Conservation (phyloP, 2,888 invertebrate genomes). For the Sipha maydis region DNA sequence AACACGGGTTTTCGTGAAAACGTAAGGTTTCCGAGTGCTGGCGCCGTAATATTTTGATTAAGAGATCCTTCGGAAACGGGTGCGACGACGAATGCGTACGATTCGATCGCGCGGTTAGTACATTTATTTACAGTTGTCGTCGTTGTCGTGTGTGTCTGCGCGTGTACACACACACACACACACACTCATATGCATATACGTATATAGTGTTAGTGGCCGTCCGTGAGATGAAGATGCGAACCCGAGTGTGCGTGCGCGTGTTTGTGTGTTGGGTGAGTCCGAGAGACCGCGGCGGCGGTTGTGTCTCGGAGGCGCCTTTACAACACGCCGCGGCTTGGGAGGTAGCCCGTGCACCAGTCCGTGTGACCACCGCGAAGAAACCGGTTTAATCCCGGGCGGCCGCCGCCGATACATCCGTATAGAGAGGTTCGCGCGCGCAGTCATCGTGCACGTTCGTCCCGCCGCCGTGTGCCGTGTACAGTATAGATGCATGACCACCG, state of each 20-base stretch:
- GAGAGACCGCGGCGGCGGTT: slow-evolving; percentile 43
- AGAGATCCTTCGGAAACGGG: not conserved
- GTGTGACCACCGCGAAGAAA: slow-evolving; percentile 62
- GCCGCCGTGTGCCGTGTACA: slow-evolving; percentile 26
- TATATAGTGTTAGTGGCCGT: not conserved
- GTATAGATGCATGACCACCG: slow-evolving; percentile 46
- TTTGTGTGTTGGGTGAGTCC: slow-evolving; percentile 21
- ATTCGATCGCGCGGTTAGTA: no score
- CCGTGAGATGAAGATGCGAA: slow-evolving; percentile 59
- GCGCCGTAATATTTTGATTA: not conserved
- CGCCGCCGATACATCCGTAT: slow-evolving; percentile 48
- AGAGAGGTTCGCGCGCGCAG: slow-evolving; percentile 50
- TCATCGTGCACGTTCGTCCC: slow-evolving; percentile 61
- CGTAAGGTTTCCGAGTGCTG: not conserved
- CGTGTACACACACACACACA: no score
- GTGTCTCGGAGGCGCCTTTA: slow-evolving; percentile 62
- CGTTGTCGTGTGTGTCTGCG: not conserved
- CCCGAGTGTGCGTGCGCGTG: not conserved
- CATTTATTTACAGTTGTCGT: not conserved
- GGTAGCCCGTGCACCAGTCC: slow-evolving; percentile 58
- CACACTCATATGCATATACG: no score
- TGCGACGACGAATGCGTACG: not conserved
- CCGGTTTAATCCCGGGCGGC: slow-evolving; percentile 59
- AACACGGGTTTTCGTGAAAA: no score
- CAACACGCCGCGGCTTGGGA: slow-evolving; percentile 62